Evolutionary conservation across 1,140 invertebrate species (phyloP), one percentile per base, ranked within the genome.

Genomic region (Camponotus pennsylvanicus): DNA sequence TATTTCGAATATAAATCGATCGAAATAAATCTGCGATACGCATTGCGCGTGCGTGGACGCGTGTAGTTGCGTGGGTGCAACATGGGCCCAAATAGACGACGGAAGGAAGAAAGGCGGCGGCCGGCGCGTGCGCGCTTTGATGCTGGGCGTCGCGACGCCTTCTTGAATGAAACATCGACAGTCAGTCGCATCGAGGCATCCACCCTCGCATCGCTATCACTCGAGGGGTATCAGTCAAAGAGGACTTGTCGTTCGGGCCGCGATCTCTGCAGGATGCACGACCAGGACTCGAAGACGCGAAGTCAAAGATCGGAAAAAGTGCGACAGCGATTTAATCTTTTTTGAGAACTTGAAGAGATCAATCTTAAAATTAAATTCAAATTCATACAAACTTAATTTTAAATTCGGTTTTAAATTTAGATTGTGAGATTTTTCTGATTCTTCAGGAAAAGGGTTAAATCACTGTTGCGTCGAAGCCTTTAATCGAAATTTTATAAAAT

Each of bases 101-200:
- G 64, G 70, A 88, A 78, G 67, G 71, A 85, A 89, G 57, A 78
- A 83, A 66, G 80, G 21, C 21, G 42, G 27, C 42, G 42, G 78
- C 76, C 4, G 89, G 86, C 91, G 90, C 92, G 85, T 92, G 90
- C 87, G 90, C 89, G 76, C 37, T 57, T 34, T 7, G 52, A 42
- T 18, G 57, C 34, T 49, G 6, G 55, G 86, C 91, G 90, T 91
- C 91, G 85, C 90, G 90, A 92, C 91, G 91, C 91, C 92, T 92
- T 93, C 91, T 91, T 93, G 92, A 93, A 93, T 93, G 92, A 92
- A 93, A 90, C 59, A 42, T 75, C 83, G 76, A 84, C 78, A 89
- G 90, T 91, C 91, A 93, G 92, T 93, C 90, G 89, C 85, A 91
- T 89, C 90, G 86, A 89, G 89, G 83, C 92, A 78, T 90, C 90